Conservation (phyloP, 2,888 invertebrate genomes). For the Celastrina argiolus region DNA sequence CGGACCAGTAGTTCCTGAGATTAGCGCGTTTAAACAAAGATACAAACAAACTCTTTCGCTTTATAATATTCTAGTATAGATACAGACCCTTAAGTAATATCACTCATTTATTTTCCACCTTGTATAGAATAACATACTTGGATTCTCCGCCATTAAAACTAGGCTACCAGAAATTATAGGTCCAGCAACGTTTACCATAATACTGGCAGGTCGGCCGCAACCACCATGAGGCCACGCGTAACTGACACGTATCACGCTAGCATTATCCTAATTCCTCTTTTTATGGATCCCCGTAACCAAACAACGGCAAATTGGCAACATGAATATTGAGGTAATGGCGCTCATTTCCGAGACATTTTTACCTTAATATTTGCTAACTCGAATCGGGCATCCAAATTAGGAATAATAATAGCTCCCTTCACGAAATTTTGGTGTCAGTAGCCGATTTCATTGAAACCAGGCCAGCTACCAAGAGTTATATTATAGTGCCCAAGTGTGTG, state of each 20-base stretch:
- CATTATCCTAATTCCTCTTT: conserved; percentile 17
- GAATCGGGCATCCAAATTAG: neutral
- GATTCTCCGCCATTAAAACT: neutral
- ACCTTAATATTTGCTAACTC: neutral
- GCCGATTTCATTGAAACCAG: no score
- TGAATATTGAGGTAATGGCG: conserved; percentile 1
- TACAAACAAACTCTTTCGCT: no score
- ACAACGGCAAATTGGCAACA: neutral
- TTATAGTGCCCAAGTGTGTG: no score
- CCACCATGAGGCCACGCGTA: neutral
- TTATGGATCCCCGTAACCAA: conserved; percentile 1
- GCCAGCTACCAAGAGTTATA: no score
- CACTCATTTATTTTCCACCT: no score
- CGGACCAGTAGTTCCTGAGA: no score
- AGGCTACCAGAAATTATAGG: neutral
- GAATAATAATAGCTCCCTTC: no score
- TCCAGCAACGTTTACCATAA: neutral
- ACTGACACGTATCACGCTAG: conserved; percentile 14
- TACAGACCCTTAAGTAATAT: no score
- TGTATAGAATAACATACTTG: no score
- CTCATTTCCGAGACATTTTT: neutral
- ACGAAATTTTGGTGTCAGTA: no score
- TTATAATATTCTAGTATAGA: no score
- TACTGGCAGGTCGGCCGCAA: neutral
- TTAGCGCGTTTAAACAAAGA: no score